Evolutionary conservation across 1,140 invertebrate genomes (phyloP), one percentile per base, ranked within the genome.

Genomic region (Hyphantria cunea): DNA sequence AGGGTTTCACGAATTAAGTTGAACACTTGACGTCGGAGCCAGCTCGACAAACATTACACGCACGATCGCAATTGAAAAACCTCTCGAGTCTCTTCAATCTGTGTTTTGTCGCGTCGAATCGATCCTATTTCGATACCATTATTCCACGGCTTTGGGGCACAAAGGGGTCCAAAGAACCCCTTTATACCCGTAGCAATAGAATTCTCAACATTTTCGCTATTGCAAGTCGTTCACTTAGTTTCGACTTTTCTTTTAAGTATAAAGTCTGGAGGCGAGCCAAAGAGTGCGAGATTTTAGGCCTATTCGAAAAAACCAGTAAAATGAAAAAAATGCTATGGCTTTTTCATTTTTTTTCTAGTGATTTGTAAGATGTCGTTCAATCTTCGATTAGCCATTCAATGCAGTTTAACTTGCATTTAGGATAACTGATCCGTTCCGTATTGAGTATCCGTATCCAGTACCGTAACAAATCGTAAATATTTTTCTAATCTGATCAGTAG

Each of bases 211-310:
- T 44, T 9, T 44, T 13, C 12, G 13, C 41, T 44, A 44, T 44
- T 44, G 6, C n/a, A 25, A 47, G 42, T 15, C 32, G 48, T 51
- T 60, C 56, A 60, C 56, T 60, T 50, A 50, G 37, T 60, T 34
- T 42, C 39, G 42, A 47, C 47, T 60, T 59, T 59, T 59, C 55
- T 60, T 51, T 51, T 42, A 60, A 60, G 37, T 60, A 51, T 50
- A 60, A 50, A 37, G 42, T 41, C 47, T 60, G 56, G 56, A 60
- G 15, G 34, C 34, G 9, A 32, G 47, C 56, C 56, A 60, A 37
- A 48, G 25, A 60, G 56, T 60, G 47, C 37, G 31, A 25, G 15
- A n/a, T 59, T 60, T 60, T 51, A 60, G 50, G 25, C 56, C 56
- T 51, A 50, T 60, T 44, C 48, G 9, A 60, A 60, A 59, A 56